Conservation (phyloP, 1,140 invertebrate genomes). For the Hormaphis cornu region DNA sequence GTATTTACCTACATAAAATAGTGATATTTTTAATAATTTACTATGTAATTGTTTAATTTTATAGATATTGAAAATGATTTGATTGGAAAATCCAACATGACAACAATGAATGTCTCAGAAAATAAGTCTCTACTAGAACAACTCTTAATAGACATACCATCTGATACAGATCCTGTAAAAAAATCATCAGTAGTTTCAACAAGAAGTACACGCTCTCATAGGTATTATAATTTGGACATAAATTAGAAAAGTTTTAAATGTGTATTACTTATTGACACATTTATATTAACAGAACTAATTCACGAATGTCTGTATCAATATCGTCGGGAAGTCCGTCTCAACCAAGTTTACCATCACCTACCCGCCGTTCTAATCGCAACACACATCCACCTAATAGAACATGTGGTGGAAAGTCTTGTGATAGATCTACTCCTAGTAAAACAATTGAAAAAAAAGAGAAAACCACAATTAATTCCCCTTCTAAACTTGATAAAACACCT, state of each 20-base stretch:
- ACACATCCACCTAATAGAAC: conserved; percentile 25
- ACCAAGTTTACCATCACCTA: conserved; percentile 26
- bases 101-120: conserved; percentile 13
- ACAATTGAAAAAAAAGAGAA: conserved; percentile 27
- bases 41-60: neutral
- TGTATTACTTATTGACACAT: neutral
- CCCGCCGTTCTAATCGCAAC: conserved; percentile 24
- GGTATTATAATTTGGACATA: neutral
- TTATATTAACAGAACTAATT: conserved; percentile 20
- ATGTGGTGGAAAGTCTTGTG: conserved; percentile 22
- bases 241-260: neutral
- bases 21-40: neutral
- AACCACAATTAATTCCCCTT: neutral
- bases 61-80: conserved; percentile 27
- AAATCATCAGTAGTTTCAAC: conserved; percentile 36
- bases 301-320: conserved; percentile 12
- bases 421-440: conserved; percentile 22
- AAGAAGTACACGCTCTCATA: conserved; percentile 39
- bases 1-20: neutral
- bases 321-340: neutral
- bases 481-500: conserved; percentile 30
- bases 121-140: conserved; percentile 60
- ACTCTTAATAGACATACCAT: conserved; percentile 66
- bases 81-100: conserved; percentile 8
- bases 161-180: conserved; percentile 42